Base-by-base conservation (phyloP, 2,888 invertebrate species). In the Pyrrhopygopsis socrates region DNA sequence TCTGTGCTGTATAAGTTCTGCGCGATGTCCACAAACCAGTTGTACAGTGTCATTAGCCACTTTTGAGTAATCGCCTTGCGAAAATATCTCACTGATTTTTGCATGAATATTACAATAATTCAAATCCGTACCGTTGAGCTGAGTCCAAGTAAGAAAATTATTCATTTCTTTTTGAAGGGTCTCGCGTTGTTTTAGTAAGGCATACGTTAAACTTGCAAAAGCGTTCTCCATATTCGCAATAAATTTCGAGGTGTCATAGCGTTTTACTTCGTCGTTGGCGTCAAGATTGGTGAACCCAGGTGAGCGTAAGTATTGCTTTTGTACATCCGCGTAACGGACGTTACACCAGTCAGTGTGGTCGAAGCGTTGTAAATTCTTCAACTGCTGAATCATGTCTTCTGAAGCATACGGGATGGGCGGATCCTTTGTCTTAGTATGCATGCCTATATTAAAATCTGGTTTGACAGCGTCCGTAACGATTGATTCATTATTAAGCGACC, bases 141-240 rank as follows among this genome's bases (percentile, higher is more conserved):
- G 70, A 24, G 70, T 45, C 70, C 70, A 70, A 18, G 27, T 45
- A 27, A 68, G 68, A 38, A 68, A 68, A 38, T 68, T 41, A 24
- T 68, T 68, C n/a, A 68, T 68, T 68, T 68, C 70, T 45, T 70
- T 45, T 70, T 70, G 70, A 45, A 70, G 41, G 45, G 41, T 70
- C 27, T 70, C 70, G 24, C 70, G 70, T 20, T 70, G 70, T 45
- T 27, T 24, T 45, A 70, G 20, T 45, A 70, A 20, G 27, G 70
- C 70, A 45, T 70, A 70, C 18, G 70, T 70, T 70, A 70, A 70
- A 27, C 70, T 20, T 45, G 41, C 70, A 70, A 70, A 70, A 70
- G 70, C 41, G 20, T 70, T 70, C 27, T 70, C 70, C 70, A 70
- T 70, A 20, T 45, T 70, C 9, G 27, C 24, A 27, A 41, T 20